phyloP scores from a whole-genome alignment of 1,140 invertebrate species.

The Procambarus clarkii region DNA sequence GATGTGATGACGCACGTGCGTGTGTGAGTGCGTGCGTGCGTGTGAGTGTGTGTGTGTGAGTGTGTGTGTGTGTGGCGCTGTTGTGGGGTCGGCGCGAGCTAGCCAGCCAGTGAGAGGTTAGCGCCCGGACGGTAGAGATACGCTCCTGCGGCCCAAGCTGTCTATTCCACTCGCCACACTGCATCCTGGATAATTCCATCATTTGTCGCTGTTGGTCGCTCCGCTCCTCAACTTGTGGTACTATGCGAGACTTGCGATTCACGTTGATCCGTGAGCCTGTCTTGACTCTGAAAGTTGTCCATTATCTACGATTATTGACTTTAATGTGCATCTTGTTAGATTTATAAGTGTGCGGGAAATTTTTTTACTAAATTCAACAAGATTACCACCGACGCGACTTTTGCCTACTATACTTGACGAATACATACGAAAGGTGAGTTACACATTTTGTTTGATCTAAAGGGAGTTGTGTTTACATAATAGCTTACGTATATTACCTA shows the following conservation, averaged over 20 bases:
- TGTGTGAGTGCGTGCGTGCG: neutral
- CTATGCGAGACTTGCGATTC: constrained; percentile 5
- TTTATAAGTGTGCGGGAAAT: neutral
- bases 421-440: too few species aligned
- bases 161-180: neutral
- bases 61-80: neutral
- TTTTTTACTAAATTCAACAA: too few species aligned
- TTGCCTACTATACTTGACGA: too few species aligned
- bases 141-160: too few species aligned
- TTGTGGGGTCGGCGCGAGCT: neutral
- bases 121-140: neutral
- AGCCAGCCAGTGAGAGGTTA: neutral
- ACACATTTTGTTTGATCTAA: too few species aligned
- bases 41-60: too few species aligned
- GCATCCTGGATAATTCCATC: neutral
- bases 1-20: neutral
- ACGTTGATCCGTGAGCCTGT: neutral
- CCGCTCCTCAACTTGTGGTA: neutral
- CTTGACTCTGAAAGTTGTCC: neutral
- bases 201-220: neutral
- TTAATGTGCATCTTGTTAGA: constrained; percentile 13
- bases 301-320: constrained; percentile 1
- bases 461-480: too few species aligned
- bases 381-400: too few species aligned
- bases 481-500: too few species aligned